Evolutionary conservation across 2,888 invertebrate genomes (phyloP).

Genomic region (Drosophila ustulata): DNA sequence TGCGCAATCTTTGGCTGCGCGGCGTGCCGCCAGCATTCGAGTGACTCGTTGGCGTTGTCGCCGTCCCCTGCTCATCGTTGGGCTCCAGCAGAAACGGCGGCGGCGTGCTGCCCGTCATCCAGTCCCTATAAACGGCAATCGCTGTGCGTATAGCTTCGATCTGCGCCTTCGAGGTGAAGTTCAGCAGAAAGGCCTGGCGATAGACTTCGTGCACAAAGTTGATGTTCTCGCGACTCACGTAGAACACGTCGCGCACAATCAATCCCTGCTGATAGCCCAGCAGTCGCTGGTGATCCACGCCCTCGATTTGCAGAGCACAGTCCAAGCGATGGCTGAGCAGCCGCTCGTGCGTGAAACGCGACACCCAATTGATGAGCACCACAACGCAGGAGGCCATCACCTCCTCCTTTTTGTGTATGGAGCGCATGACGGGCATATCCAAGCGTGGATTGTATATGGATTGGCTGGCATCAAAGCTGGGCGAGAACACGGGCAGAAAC

Average conservation of each 20-base stretch:
- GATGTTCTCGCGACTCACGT: constrained; percentile 94
- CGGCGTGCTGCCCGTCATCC: constrained; percentile 94
- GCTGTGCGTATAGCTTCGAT: constrained; percentile 95
- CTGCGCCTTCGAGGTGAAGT: constrained; percentile 90
- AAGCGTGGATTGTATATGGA: constrained; percentile 93
- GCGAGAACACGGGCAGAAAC: constrained; percentile 96
- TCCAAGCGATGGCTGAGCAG: constrained; percentile 81
- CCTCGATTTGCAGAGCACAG: constrained; percentile 81
- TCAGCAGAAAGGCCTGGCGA: constrained; percentile 95
- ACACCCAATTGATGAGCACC: constrained; percentile 95
- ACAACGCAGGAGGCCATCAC: constrained; percentile 91
- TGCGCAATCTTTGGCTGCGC: constrained; percentile 88
- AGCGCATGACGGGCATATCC: constrained; percentile 91
- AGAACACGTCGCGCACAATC: constrained; percentile 95
- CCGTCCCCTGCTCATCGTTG: constrained; percentile 83
- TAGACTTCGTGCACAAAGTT: constrained; percentile 98
- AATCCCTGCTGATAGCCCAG: constrained; percentile 84
- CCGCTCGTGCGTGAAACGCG: constrained; percentile 92
- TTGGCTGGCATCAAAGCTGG: constrained; percentile 92
- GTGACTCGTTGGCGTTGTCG: constrained; percentile 15
- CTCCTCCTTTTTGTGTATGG: constrained; percentile 87
- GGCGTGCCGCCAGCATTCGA: constrained; percentile 84
- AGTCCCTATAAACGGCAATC: constrained; percentile 96
- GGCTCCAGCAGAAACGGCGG: constrained; percentile 93
- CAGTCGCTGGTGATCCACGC: constrained; percentile 82